Evolutionary conservation across 2,797 vertebrate genomes (phyloP), one percentile per base, ranked within the genome.

Genomic region (Lagodon rhomboides): DNA sequence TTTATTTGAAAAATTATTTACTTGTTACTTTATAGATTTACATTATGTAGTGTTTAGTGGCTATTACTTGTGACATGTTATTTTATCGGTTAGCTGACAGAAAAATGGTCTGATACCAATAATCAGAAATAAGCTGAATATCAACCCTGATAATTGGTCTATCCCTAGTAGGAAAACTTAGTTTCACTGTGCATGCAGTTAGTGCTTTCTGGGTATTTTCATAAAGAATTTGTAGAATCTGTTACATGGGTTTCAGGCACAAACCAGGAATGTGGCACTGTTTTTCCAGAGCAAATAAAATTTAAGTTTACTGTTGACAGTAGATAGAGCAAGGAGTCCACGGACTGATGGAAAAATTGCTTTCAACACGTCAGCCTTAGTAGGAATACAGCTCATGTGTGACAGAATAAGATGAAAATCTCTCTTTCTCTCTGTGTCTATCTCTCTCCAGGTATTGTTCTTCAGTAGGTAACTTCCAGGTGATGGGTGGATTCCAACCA

Each of bases 401-500:
- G 16, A 63, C 18, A 22, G 15, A 59, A 16, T 54, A 5, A 9
- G 7, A 23, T 6, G 4, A 69, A 79, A 72, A 23, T 27, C 27
- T 59, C 17, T 55, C 20, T 27, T 18, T 27, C 12, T 41, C 22
- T 47, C 15, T 54, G 12, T 53, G 11, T 59, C 11, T 66, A 0
- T 80, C 30, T 87, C 51, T 86, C 44, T 73, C 53, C 75, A 99
- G 98, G 89, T 99, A 97, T 91, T 97, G 95, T 72, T 94, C 93
- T 77, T 95, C 97, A 47, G 78, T 98, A 38, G 97, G 96, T 60
- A 96, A 98, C 91, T 97, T 99, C 86, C 90, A 97, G 93, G 98
- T 90, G 93, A 99, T 98, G 97, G 97, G 95, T 87, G 98, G 98
- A 93, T 98, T 99, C 93, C 94, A 93, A 46, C 92, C 95, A 51